Base-by-base conservation (phyloP, 2,113 vertebrate species). In the Caretta caretta region DNA sequence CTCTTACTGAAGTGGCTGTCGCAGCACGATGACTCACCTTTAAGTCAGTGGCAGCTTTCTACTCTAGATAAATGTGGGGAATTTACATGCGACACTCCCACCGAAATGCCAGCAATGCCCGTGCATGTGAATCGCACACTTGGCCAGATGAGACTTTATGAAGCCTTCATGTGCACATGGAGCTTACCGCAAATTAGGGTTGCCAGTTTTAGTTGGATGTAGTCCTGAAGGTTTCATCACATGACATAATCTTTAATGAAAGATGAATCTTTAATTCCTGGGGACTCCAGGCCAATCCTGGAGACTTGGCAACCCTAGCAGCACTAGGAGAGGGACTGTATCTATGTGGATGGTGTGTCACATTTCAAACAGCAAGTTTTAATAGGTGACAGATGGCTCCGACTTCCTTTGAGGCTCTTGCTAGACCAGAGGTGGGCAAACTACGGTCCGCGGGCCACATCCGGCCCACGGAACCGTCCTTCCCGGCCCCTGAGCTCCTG, bases 321-420 rank as follows among this genome's bases (percentile, higher is more conserved):
- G 42, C 59, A 57, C 38, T 5, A 31, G 22, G 69, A 12, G 25
- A 72, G 6, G n/a, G 8, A 54, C 8, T 48, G 42, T 54, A 25
- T 25, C 6, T 27, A 14, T 2, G 1, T 1, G 69, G 46, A 49
- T 0, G 42, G 35, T 3, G 35, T 5, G 29, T 0, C 42, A 5
- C 10, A 0, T 35, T 62, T 24, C 31, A 8, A n/a, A n/a, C 79
- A 29, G 78, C 2, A 0, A 0, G 0, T 17, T 27, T 22, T 27
- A 38, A 46, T 83, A 16, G 14, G n/a, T 46, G 80, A 53, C 69
- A 62, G n/a, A 27, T 53, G 53, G 1, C 16, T 29, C 51, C 5
- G 6, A 6, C 0, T 12, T 42, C 72, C 35, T 24, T 42, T 42
- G n/a, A 75, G 35, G 35, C 69, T n/a, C 69, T 4, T 72, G 69